Percentiles rank a stretch among this genome's conserved stretches.
These are phyloP conservation scores for Pangasius djambal DNA, from an alignment of 2,797 vertebrate genomes.

Conservation along the genomic window DNA sequence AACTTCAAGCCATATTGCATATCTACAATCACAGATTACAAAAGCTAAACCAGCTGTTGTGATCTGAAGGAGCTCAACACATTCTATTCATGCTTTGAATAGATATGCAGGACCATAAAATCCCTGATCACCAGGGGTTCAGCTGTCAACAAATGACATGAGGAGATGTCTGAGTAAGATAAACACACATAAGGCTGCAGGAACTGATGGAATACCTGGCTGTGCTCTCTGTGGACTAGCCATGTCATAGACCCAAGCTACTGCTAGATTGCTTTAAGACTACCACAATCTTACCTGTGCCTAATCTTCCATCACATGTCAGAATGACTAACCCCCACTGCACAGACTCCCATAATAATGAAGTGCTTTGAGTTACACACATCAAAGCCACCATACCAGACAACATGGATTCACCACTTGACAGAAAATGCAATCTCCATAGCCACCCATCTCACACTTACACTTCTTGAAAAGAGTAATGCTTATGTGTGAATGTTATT, in stretches of 20 bases:
- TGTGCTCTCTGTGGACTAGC: not conserved
- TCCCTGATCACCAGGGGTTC: not conserved
- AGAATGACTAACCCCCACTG: too few relatives aligned
- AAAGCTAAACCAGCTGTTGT: not conserved
- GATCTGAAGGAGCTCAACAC: not conserved
- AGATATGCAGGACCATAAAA: not conserved
- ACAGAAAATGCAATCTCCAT: too few relatives aligned
- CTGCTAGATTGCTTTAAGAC: not conserved
- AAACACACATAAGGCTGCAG: not conserved
- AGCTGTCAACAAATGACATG: not conserved
- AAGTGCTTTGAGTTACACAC: too few relatives aligned
- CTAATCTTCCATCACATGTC: too few relatives aligned
- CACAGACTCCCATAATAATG: too few relatives aligned
- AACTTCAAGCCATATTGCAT: not conserved
- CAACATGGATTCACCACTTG: too few relatives aligned
- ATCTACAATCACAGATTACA: not conserved
- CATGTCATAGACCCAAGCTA: not conserved
- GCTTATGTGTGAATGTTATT: too few relatives aligned
- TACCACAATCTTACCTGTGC: too few relatives aligned
- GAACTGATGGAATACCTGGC: not conserved
- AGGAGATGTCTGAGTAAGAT: not conserved
- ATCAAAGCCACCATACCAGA: too few relatives aligned
- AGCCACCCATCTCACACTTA: not conserved
- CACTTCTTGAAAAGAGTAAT: not conserved
- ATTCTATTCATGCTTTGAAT: not conserved